Conservation (phyloP, 2,888 invertebrate genomes). For the Melieria picta region DNA sequence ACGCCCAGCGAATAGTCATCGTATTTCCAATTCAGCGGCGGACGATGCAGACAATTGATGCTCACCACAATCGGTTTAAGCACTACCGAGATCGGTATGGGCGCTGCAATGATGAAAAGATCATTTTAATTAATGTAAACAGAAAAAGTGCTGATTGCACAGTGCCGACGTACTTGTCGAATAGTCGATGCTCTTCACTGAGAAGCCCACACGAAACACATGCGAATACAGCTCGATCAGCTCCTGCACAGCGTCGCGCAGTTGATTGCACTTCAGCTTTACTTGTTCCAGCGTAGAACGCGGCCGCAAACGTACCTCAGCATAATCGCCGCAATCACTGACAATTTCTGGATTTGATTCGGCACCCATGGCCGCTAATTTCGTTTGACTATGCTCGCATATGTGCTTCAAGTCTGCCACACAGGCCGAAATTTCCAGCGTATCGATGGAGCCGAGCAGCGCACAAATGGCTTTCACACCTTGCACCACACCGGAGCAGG, state of each 20-base stretch:
- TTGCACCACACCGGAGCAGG: conserved; percentile 82
- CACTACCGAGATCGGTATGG: conserved; percentile 76
- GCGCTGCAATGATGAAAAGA: conserved; percentile 68
- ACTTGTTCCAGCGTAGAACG: conserved; percentile 72
- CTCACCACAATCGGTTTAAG: conserved; percentile 81
- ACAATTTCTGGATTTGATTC: conserved; percentile 71
- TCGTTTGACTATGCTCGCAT: conserved; percentile 59
- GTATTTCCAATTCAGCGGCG: conserved; percentile 81
- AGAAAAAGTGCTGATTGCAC: background rate
- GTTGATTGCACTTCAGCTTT: conserved; percentile 74
- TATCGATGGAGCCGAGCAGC: conserved; percentile 88
- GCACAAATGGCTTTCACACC: conserved; percentile 94
- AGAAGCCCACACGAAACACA: conserved; percentile 86
- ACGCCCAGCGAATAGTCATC: conserved; percentile 87
- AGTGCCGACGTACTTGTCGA: conserved; percentile 66
- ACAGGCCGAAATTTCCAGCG: conserved; percentile 83
- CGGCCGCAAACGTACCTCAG: conserved; percentile 73
- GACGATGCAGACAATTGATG: conserved; percentile 83
- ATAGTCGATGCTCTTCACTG: conserved; percentile 72
- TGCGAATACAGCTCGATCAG: conserved; percentile 87
- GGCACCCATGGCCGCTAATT: conserved; percentile 48
- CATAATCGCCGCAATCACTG: conserved; percentile 76
- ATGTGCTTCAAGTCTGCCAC: conserved; percentile 68
- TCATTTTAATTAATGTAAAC: background rate
- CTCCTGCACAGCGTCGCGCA: conserved; percentile 83